These are phyloP conservation scores for Nannoperca australis DNA, from an alignment of 2,797 vertebrate species.

Conservation along the genomic window DNA sequence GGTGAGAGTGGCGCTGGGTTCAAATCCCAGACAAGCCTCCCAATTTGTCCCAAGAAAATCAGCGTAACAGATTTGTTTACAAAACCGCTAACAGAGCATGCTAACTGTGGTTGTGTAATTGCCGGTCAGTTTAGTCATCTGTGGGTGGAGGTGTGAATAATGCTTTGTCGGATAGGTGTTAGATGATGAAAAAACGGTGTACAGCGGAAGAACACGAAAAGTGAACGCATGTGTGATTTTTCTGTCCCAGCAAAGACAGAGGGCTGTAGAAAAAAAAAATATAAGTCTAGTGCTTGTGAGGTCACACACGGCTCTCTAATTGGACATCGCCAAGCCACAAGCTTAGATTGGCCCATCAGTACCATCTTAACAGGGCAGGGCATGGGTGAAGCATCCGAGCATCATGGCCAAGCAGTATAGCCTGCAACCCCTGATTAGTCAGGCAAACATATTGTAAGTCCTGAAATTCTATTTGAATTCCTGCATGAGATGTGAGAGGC, in stretches of 20 bases:
- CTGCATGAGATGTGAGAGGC: neutral
- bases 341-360: neutral
- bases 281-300: neutral
- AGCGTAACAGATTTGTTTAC: neutral
- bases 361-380: neutral
- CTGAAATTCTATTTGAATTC: too few species aligned
- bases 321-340: neutral
- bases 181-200: constrained; percentile 34
- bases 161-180: constrained; percentile 25
- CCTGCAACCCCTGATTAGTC: neutral
- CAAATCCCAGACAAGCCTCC: neutral
- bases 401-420: too few species aligned
- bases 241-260: constrained; percentile 8
- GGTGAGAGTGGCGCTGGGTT: neutral
- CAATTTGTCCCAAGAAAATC: neutral
- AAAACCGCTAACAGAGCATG: constrained; percentile 5
- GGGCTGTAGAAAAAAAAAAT: neutral
- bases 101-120: constrained; percentile 33
- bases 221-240: constrained; percentile 26
- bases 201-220: neutral
- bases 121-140: constrained; percentile 26
- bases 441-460: neutral
- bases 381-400: neutral
- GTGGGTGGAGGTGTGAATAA: constrained; percentile 50
- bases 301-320: constrained; percentile 1